Conservation (phyloP, 2,888 invertebrate genomes). For the Papilio gigon region DNA sequence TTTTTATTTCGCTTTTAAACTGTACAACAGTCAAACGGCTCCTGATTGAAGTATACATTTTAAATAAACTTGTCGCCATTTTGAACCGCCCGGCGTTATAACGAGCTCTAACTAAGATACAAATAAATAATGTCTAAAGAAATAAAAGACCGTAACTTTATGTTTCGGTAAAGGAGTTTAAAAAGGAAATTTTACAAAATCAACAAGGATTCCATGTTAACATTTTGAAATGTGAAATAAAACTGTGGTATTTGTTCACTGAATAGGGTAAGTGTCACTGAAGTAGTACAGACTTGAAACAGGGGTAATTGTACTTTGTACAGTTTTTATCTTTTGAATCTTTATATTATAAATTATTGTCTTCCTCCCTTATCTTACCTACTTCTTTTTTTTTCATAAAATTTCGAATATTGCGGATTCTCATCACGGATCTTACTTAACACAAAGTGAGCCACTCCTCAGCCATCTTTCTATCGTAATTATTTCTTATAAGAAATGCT, state of each 20-base stretch:
- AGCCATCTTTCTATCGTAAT: neutral
- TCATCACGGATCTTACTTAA: too few species aligned
- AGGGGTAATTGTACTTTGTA: neutral
- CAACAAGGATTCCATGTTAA: neutral
- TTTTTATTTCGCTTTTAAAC: slow-evolving; percentile 19
- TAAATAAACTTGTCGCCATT: slow-evolving; percentile 24
- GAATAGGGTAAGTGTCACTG: neutral
- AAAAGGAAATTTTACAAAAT: neutral
- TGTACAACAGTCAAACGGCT: slow-evolving; percentile 18
- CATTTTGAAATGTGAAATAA: neutral
- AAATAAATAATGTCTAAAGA: neutral
- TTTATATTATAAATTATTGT: neutral
- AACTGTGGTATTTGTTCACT: neutral
- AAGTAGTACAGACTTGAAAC: neutral
- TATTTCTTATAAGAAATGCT: neutral
- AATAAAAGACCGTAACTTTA: too few species aligned
- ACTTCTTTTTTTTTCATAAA: neutral
- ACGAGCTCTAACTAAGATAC: slow-evolving; percentile 7
- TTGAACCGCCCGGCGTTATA: neutral
- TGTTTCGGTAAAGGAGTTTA: too few species aligned
- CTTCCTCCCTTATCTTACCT: neutral
- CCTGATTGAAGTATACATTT: slow-evolving; percentile 22
- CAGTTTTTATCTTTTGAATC: neutral
- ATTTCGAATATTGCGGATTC: neutral
- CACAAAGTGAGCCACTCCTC: neutral